Base-by-base conservation (phyloP, 2,113 vertebrate species). In the Brienomyrus brachyistius region DNA sequence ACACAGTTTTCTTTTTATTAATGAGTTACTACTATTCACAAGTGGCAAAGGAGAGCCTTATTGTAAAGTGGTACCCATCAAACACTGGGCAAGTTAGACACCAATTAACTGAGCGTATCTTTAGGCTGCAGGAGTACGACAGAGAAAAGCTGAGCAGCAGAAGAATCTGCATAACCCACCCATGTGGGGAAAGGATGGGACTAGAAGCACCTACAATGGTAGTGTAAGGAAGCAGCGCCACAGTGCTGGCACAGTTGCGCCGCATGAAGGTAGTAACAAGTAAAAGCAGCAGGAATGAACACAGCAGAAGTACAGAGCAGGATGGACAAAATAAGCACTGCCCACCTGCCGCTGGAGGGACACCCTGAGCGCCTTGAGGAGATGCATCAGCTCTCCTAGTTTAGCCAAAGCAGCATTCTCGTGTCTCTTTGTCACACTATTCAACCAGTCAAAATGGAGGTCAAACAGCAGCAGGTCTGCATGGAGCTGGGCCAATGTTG, bases 381-480 rank as follows among this genome's bases (percentile, higher is more conserved):
- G 94, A 50, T 88, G 93, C 90, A 96, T 95, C 94, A 96, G 94
- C 90, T 96, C 95, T 15, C 89, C 91, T 88, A 96, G 91, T 87
- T 95, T 96, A 74, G 94, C 94, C 70, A 94, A 89, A 5, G 94
- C 92, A 10, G 93, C 92, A 90, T 96, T 94, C 19, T 95, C 94
- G 90, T 96, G 95, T 90, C 93, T 96, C 92, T 94, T 94, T n/a
- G 95, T 95, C 21, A 94, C 93, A 90, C 45, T 93, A 93, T 93
- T 96, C 66, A 96, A 93, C 96, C 96, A 96, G 90, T 96, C 95
- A 70, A 96, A 96, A 93, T 96, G 95, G 89, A 95, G 94, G 93
- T 96, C 95, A 17, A 96, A 96, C 50, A 94, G 92, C 92, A 95
- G 95, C 88, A 96, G 92, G 92, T 96, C 95, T 0, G 94, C 91